Evolutionary conservation across 2,797 vertebrate genomes (phyloP), one percentile per base, ranked within the genome.

Genomic region (Knipowitschia caucasica): DNA sequence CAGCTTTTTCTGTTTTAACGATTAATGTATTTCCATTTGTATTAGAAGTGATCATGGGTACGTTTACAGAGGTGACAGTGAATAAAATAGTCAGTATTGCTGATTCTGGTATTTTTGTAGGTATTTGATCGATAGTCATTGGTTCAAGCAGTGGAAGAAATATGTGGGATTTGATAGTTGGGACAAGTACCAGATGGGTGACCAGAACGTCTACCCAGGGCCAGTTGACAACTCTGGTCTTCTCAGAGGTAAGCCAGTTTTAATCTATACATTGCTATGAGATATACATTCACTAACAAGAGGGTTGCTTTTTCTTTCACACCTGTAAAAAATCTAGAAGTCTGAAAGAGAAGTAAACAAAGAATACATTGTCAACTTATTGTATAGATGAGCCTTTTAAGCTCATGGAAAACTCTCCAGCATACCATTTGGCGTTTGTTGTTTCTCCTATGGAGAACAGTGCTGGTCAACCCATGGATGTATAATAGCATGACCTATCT

Each of bases 131-230:
- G 96, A 98, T 89, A 97, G 95, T 87, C 95, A 91, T 75, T 99
- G 96, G 96, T 99, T 99, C 86, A 99, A 99, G 88, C 95, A 98
- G 89, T 99, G 96, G 96, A 99, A 98, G 83, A 99, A 98, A 86
- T 98, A 98, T 92, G 96, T 99, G 88, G 96, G 96, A 39, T 99
- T 92, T 90, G 96, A 98, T 88, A 98, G 93, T 73, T 99, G 96
- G 96, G 96, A 99, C 88, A 98, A 98, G 85, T 97, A 98, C 74
- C 95, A 98, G 84, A 96, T 96, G 94, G 96, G 95, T 65, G 95
- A 98, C 86, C 95, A 98, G 81, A 95, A 94, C 85, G 95, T 96
- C 67, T 99, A 99, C 78, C 97, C 97, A 50, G 97, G 97, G 78
- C 93, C 95, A 14, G 95, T 99, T 78, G 96, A 99, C 83, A 99